Base-by-base conservation (phyloP, 2,113 vertebrate species). In the Alethe diademata region DNA sequence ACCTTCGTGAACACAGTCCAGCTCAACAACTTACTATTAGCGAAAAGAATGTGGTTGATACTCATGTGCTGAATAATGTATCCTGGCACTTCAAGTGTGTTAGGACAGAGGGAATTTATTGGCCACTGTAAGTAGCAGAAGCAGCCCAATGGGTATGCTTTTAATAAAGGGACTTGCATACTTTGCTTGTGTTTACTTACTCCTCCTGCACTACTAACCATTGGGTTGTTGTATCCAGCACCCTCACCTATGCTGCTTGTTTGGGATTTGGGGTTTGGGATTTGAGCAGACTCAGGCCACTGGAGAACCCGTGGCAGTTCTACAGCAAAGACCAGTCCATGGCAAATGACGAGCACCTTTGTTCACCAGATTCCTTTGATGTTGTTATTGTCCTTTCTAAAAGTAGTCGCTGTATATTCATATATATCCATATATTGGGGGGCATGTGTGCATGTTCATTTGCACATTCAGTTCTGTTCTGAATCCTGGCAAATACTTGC, bases 1-100 rank as follows among this genome's bases (percentile, higher is more conserved):
- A 72, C 93, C 73, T 93, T 84, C 58, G 25, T 26, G 87, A 87
- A 64, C 78, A 51, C 33, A 81, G 70, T 53, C 89, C 0, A 0
- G 80, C 70, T 93, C 66, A 85, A 87, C 64, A 54, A 48, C 80
- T 93, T 87, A 83, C 45, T 85, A 24, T 65, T 78, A 93, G 29
- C 80, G 2, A 3, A 69, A 95, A 85, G 66, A 95, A 94, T 92
- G 93, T 61, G 70, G 54, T 47, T 76, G 61, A 48, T 87, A 89
- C 81, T 95, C 87, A 95, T 91, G 35, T 31, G 42, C 74, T 92
- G 93, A 95, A 91, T 95, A 91, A 92, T 76, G 53, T 58, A 56
- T 71, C 90, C 74, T 90, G 78, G 54, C 50, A 47, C 81, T 95
- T 66, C 0, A 0, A 79, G 35, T 60, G 33, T 19, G 6, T 45